Evolutionary conservation across 1,140 invertebrate genomes (phyloP), one percentile per base, ranked within the genome.

Genomic region (Bilobella aurantiaca): DNA sequence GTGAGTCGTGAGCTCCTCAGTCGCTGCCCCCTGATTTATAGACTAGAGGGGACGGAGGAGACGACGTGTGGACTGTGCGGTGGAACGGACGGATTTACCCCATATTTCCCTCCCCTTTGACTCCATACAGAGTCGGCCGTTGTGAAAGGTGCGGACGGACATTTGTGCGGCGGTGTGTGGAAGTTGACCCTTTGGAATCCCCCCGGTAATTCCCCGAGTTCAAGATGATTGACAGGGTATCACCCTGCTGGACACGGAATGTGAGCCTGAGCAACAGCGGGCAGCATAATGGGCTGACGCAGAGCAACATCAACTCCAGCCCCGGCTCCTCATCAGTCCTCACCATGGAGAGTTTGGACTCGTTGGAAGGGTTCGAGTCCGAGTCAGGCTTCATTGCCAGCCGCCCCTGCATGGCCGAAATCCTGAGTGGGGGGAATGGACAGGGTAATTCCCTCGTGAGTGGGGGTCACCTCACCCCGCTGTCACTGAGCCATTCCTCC

Each of bases 381-480:
- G 65, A 64, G 66, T 90, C 93, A 75, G 89, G 87, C 47, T 90
- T 90, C 65, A 93, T 94, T 75, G 91, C 90, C 79, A 91, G 87
- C 74, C 90, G 92, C 76, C 90, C 90, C 0, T 91, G 89, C 58
- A 93, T 94, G 88, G 90, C 91, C 16, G 91, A 94, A 77, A 93
- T 93, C n/a, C n/a, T n/a, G n/a, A 78, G 42, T 70, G 3, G 65
- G 62, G 28, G 37, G 12, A 8, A 42, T 12, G 8, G 8, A 42
- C 37, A n/a, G 37, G 37, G 8, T n/a, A 12, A 8, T n/a, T 12
- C n/a, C n/a, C 37, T 42, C 37, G n/a, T 12, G 37, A 8, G 12
- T 12, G 12, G 16, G 8, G 23, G 8, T 28, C 53, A 57, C 21
- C 63, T 68, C 61, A 71, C 69, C 29, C 69, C 69, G 25, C 29